Conservation (phyloP, 2,888 invertebrate species). For the Copidosoma aretas region DNA sequence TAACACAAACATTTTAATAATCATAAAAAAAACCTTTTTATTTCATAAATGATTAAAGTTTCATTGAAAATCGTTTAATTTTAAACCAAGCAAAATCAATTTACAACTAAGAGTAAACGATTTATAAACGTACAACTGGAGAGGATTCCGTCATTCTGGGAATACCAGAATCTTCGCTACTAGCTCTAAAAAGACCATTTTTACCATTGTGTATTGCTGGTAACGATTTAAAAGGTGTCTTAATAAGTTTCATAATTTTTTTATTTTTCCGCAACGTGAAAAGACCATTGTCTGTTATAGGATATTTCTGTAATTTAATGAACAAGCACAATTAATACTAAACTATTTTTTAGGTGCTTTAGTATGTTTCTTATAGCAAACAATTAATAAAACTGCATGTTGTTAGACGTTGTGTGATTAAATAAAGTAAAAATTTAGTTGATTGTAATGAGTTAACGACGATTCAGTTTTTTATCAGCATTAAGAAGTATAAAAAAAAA, state of each 20-base stretch:
- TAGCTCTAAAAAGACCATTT: conserved; percentile 57
- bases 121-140: conserved; percentile 55
- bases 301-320: conserved; percentile 56
- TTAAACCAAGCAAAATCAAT: not conserved
- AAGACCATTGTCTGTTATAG: conserved; percentile 56
- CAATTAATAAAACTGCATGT: too few species aligned
- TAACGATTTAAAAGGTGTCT: conserved; percentile 59
- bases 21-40: not conserved
- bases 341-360: conserved; percentile 12
- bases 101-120: not conserved
- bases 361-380: not conserved
- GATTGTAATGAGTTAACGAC: too few species aligned
- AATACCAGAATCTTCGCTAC: conserved; percentile 55
- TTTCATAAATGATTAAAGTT: not conserved
- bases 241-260: conserved; percentile 57
- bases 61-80: not conserved
- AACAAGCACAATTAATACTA: conserved; percentile 25
- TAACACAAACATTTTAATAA: not conserved
- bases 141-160: conserved; percentile 51
- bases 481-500: too few species aligned
- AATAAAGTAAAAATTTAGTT: not conserved
- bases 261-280: conserved; percentile 59
- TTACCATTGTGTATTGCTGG: conserved; percentile 56
- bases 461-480: too few species aligned
- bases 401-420: not conserved